phyloP scores from a whole-genome alignment of 1,140 invertebrate species.

The Himalopsyche phryganea region DNA sequence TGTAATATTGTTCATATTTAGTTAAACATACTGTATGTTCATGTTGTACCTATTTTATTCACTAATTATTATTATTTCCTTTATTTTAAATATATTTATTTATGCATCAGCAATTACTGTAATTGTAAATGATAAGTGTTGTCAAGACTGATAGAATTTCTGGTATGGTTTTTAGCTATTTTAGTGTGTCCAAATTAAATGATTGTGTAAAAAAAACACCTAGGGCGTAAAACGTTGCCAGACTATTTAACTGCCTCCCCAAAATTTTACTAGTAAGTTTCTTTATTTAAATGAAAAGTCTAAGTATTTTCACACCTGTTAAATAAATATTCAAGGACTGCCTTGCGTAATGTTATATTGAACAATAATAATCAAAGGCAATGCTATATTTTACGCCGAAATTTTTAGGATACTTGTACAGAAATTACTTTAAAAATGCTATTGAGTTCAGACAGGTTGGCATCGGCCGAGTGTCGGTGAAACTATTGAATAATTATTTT shows the following conservation, averaged over 20 bases:
- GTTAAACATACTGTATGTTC: too few relatives aligned
- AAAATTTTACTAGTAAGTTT: background rate
- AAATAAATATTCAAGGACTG: background rate
- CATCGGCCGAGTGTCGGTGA: constrained; percentile 5
- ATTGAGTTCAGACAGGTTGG: too few relatives aligned
- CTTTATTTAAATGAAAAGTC: background rate
- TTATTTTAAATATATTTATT: constrained; percentile 8
- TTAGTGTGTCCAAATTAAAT: constrained; percentile 32
- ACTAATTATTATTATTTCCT: too few relatives aligned
- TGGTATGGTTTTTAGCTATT: constrained; percentile 33
- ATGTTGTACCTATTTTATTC: too few relatives aligned
- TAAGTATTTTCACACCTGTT: background rate
- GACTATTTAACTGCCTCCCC: background rate
- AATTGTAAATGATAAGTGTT: constrained; percentile 33
- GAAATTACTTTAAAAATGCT: constrained; percentile 5
- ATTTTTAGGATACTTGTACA: constrained; percentile 22
- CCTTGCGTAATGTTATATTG: background rate
- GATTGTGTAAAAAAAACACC: constrained; percentile 16
- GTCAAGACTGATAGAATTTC: constrained; percentile 35
- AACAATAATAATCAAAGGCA: constrained; percentile 23
- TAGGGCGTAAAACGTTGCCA: constrained; percentile 16
- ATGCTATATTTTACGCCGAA: constrained; percentile 26
- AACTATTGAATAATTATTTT: constrained; percentile 12
- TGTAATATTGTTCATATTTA: too few relatives aligned
- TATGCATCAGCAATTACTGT: constrained; percentile 15